Conservation (phyloP, 2,888 invertebrate species). For the Blomia tropicalis region DNA sequence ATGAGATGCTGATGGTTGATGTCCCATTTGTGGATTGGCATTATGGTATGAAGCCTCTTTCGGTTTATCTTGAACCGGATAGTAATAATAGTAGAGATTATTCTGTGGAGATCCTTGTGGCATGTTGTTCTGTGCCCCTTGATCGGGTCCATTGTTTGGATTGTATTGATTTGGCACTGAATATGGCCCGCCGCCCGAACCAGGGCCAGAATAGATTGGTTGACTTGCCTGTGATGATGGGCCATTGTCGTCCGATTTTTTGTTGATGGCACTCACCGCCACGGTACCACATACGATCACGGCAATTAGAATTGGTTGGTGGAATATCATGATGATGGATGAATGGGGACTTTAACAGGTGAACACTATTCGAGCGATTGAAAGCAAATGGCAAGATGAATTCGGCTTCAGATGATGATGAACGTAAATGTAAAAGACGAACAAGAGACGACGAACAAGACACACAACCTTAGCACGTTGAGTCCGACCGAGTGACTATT, state of each 20-base stretch:
- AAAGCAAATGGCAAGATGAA: not conserved
- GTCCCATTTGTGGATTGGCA: slow-evolving; percentile 23
- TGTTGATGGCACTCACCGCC: slow-evolving; percentile 2
- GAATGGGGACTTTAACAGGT: too few relatives aligned
- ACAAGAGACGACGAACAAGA: not conserved
- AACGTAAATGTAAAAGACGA: not conserved
- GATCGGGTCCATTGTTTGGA: not conserved
- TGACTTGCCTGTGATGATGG: slow-evolving; percentile 19
- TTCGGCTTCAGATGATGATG: too few relatives aligned
- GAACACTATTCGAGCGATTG: not conserved
- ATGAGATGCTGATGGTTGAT: slow-evolving; percentile 8
- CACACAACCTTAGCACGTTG: not conserved
- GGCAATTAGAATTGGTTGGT: slow-evolving; percentile 3
- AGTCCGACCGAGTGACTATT: not conserved
- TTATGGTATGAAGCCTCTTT: slow-evolving; percentile 26
- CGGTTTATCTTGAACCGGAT: slow-evolving; percentile 29
- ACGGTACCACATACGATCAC: not conserved
- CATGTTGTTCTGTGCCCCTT: slow-evolving; percentile 21
- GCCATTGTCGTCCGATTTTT: slow-evolving; percentile 4
- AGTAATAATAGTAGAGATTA: slow-evolving; percentile 31
- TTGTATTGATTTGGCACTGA: slow-evolving; percentile 15
- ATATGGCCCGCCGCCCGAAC: slow-evolving; percentile 1
- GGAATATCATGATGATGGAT: not conserved
- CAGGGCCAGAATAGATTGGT: slow-evolving; percentile 27
- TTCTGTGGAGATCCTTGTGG: slow-evolving; percentile 25